These are phyloP conservation scores for Cerceris rybyensis DNA, from an alignment of 2,888 invertebrate species.

Conservation along the genomic window DNA sequence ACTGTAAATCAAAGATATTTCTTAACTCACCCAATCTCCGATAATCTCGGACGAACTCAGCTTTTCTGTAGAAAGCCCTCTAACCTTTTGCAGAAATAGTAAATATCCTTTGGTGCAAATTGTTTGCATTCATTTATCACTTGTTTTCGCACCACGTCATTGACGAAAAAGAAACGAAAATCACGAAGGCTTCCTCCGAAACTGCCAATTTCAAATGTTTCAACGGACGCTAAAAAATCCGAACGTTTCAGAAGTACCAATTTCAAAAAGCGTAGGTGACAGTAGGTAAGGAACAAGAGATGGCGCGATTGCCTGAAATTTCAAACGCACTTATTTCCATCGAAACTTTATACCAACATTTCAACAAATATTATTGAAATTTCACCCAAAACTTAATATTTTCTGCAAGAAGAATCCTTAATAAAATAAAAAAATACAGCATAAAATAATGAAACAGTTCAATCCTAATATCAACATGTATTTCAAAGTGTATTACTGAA, in stretches of 20 bases:
- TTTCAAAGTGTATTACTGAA: neutral
- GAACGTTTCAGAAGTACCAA: slow-evolving; percentile 31
- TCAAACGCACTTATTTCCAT: slow-evolving; percentile 27
- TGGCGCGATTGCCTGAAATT: slow-evolving; percentile 51
- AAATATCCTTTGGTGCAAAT: neutral
- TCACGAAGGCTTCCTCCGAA: neutral
- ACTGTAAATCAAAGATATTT: neutral
- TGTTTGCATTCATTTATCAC: neutral
- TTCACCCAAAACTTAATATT: no score
- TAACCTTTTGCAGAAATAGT: neutral
- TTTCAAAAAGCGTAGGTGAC: slow-evolving; percentile 39
- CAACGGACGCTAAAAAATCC: slow-evolving; percentile 4
- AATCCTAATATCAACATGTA: neutral
- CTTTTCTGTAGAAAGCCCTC: neutral
- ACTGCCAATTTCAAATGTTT: slow-evolving; percentile 26
- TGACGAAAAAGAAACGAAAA: slow-evolving; percentile 7
- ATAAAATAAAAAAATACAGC: no score
- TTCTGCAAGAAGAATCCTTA: no score
- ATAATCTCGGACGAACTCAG: neutral
- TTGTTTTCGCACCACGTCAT: neutral
- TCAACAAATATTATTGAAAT: no score
- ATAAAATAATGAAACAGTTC: no score
- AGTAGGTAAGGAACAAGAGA: slow-evolving; percentile 13
- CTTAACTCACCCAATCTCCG: neutral
- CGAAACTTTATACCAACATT: neutral